These are phyloP conservation scores for Trachelus troglodyta DNA, from an alignment of 2,888 invertebrate species.

Conservation along the genomic window DNA sequence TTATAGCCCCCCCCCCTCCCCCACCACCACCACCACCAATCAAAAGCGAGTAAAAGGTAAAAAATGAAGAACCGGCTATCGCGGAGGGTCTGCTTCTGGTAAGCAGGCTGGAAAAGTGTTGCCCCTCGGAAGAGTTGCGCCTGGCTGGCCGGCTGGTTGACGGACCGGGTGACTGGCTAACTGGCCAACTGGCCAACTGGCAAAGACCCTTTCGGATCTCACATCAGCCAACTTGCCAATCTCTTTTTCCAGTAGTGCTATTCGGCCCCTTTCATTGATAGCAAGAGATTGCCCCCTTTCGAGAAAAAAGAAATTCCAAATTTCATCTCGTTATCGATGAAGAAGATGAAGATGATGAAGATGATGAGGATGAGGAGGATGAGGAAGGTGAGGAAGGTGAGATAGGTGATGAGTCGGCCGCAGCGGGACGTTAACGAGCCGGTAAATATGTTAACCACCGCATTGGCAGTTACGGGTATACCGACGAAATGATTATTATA, in stretches of 20 bases:
- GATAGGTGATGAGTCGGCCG: neutral
- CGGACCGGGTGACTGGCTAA: too few relatives aligned
- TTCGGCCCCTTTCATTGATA: too few relatives aligned
- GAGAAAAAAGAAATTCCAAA: too few relatives aligned
- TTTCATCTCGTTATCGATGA: neutral
- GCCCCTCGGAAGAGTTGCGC: conserved; percentile 27
- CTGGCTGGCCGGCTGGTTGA: too few relatives aligned
- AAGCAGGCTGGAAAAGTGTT: conserved; percentile 56
- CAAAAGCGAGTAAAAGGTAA: conserved; percentile 63
- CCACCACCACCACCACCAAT: conserved; percentile 50
- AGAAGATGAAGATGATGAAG: neutral
- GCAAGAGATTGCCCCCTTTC: too few relatives aligned
- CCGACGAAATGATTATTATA: conserved; percentile 66
- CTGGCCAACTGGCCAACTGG: too few relatives aligned
- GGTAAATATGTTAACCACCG: conserved; percentile 66
- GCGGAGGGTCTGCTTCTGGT: conserved; percentile 56
- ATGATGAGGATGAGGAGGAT: neutral
- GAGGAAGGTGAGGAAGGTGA: too few relatives aligned
- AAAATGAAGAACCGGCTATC: conserved; percentile 57
- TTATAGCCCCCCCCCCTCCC: conserved; percentile 47
- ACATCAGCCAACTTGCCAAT: too few relatives aligned
- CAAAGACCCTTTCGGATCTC: too few relatives aligned
- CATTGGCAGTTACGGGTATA: conserved; percentile 37
- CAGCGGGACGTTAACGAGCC: conserved; percentile 64
- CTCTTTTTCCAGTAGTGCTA: too few relatives aligned